phyloP scores from a whole-genome alignment of 2,113 vertebrate genomes.

The Actenoides lindsayi region DNA sequence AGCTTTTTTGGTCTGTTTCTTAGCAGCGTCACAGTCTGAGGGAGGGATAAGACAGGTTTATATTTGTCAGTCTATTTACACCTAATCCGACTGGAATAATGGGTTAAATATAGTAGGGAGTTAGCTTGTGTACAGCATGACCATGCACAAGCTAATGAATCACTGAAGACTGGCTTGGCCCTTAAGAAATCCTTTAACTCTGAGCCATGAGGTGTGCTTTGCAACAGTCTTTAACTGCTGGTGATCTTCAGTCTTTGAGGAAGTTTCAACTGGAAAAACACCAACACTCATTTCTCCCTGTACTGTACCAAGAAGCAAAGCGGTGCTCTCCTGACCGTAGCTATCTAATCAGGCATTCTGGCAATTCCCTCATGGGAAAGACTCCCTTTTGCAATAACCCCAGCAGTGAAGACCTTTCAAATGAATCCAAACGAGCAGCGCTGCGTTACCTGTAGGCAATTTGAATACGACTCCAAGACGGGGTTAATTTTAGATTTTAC shows the following conservation, averaged over 20 bases:
- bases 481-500: background rate
- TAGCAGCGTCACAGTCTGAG: slow-evolving; percentile 32
- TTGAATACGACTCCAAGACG: fast-evolving
- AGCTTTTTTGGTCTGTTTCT: slow-evolving; percentile 7
- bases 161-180: background rate
- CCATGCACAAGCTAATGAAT: slow-evolving; percentile 26
- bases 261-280: background rate
- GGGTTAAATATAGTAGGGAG: slow-evolving; percentile 49
- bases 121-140: slow-evolving; percentile 41
- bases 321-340: background rate
- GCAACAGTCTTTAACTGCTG: background rate
- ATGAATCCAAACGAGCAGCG: background rate
- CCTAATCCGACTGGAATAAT: slow-evolving; percentile 59
- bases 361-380: background rate
- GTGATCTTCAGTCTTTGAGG: background rate
- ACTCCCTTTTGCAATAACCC: background rate
- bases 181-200: background rate
- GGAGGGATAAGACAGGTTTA: slow-evolving; percentile 45
- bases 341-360: background rate
- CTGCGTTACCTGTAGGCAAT: background rate
- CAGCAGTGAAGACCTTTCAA: background rate
- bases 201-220: background rate
- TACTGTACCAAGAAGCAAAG: background rate
- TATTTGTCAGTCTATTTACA: slow-evolving; percentile 55
- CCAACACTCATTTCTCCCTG: background rate